A percentile compares a stretch with the other conserved stretches of the same genome.
Evolutionary conservation across 1,140 invertebrate genomes (phyloP).

Genomic region (Drosophila sucinea): DNA sequence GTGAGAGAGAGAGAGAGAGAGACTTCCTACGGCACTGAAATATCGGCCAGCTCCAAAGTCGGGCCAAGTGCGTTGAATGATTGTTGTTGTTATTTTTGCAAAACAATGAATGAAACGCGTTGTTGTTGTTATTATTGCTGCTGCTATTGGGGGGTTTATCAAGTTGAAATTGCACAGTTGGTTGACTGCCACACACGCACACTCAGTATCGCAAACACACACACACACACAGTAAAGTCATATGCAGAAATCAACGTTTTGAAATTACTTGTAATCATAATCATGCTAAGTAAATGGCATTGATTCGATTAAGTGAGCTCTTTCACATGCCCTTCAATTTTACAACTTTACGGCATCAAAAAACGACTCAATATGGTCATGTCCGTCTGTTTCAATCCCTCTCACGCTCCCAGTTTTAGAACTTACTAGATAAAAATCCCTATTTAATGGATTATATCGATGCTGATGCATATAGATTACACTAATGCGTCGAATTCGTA

Average conservation of each 20-base stretch:
- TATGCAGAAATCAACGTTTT: constrained; percentile 1
- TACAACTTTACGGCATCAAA: too few relatives aligned
- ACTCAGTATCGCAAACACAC: neutral
- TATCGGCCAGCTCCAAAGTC: neutral
- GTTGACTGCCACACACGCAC: constrained; percentile 49
- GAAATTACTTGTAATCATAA: neutral
- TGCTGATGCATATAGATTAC: too few relatives aligned
- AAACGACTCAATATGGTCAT: too few relatives aligned
- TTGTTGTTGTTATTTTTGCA: constrained; percentile 35
- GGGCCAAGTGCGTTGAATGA: constrained; percentile 54
- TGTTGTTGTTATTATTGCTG: constrained; percentile 29
- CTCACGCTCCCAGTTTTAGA: too few relatives aligned
- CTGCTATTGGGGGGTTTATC: constrained; percentile 38
- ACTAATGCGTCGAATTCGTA: too few relatives aligned
- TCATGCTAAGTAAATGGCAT: neutral
- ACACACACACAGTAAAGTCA: neutral
- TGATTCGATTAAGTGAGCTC: constrained; percentile 4
- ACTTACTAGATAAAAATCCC: too few relatives aligned
- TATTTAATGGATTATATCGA: too few relatives aligned
- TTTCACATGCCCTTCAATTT: neutral
- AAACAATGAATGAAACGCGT: constrained; percentile 64
- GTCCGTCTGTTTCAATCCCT: too few relatives aligned
- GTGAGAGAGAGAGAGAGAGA: too few relatives aligned
- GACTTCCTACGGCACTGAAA: neutral
- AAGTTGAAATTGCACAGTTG: constrained; percentile 63